phyloP scores from a whole-genome alignment of 2,113 vertebrate species.

The Zosterops hypoxanthus region DNA sequence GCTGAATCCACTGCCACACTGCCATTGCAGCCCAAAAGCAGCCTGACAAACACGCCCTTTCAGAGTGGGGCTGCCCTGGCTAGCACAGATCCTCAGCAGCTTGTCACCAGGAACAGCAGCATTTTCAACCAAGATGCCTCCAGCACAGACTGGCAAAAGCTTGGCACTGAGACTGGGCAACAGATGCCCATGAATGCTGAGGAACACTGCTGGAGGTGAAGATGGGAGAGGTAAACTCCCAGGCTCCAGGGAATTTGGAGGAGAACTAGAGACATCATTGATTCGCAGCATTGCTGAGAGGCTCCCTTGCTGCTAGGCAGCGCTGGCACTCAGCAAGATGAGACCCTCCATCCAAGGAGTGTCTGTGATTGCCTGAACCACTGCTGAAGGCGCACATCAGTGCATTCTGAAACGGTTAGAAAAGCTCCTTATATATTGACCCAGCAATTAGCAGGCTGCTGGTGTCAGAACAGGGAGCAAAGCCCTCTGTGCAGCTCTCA shows the following conservation, averaged over 20 bases:
- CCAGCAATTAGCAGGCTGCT: not conserved
- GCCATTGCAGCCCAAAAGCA: not conserved
- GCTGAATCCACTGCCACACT: accelerated
- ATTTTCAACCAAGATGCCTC: not conserved
- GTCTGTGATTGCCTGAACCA: not conserved
- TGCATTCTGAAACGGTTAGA: not conserved
- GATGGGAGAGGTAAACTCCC: not conserved
- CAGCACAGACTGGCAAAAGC: not conserved
- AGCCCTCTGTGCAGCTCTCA: not conserved
- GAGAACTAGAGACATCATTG: not conserved
- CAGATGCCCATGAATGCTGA: not conserved
- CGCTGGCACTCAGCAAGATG: not conserved
- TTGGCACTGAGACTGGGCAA: not conserved
- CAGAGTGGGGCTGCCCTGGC: not conserved
- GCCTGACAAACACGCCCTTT: not conserved
- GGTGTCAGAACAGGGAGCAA: not conserved
- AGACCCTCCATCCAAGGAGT: not conserved
- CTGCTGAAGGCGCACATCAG: not conserved
- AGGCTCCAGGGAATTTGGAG: not conserved
- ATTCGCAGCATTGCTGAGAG: not conserved
- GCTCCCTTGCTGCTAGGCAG: not conserved
- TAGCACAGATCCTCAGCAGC: not conserved
- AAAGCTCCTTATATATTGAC: not conserved
- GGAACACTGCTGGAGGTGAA: not conserved
- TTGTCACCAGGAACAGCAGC: not conserved